Evolutionary conservation across 2,797 vertebrate genomes (phyloP).

Genomic region (Sarcophilus harrisii): DNA sequence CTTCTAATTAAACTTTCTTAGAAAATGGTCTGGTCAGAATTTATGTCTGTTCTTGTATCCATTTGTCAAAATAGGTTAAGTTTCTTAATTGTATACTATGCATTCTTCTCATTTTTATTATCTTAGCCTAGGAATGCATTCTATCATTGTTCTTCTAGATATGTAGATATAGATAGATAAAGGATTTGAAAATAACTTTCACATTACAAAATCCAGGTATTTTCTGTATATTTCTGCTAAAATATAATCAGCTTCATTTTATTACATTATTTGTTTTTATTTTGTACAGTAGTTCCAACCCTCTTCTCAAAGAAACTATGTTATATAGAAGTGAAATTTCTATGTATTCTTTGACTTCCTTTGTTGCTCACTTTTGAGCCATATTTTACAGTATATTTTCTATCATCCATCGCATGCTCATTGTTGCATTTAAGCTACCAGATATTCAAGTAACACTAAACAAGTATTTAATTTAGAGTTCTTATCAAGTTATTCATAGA

Average conservation of each 20-base stretch:
- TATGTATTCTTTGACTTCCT: background rate
- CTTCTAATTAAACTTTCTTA: background rate
- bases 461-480: background rate
- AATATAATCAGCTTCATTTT: background rate
- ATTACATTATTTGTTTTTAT: background rate
- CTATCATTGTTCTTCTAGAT: background rate
- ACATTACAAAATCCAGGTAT: background rate
- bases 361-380: background rate
- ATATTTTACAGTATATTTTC: background rate
- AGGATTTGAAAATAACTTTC: background rate
- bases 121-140: background rate
- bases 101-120: background rate
- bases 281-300: background rate
- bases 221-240: background rate
- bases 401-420: background rate
- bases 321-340: background rate
- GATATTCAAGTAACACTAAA: background rate
- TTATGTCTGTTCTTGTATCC: background rate
- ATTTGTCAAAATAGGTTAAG: background rate
- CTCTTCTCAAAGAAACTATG: background rate
- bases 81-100: background rate
- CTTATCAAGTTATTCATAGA: slow-evolving; percentile 3
- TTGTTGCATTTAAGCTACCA: background rate
- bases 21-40: background rate
- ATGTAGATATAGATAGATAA: background rate